Base-by-base conservation (phyloP, 2,888 invertebrate genomes). In the Dasypolia templi region DNA sequence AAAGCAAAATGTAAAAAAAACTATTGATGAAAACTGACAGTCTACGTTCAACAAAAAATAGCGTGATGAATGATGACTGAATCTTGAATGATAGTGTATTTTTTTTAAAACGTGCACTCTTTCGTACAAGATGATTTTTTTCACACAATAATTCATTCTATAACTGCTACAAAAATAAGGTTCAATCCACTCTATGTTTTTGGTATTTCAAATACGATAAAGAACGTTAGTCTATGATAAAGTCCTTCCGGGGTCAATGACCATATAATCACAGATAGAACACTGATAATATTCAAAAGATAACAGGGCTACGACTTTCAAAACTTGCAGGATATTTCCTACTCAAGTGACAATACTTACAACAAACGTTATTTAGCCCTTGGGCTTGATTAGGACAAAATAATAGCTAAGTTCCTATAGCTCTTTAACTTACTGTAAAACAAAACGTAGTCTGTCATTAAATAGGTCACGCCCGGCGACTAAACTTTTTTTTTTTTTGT, bases 171-270 rank as follows among this genome's bases (percentile, higher is more conserved):
- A 61, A 53, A 77, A 29, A 32, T 26, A 61, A 71, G 39, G 65
- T 74, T 65, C 39, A 35, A 51, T 49, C 2, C 22, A 32, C 74
- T 68, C 29, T 58, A 51, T 55, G 64, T 56, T 55, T 79, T 62
- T 69, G 63, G 79, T 65, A 26, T 74, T 42, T 17, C 56, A 79
- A 77, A 73, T 63, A 75, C n/a, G 55, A 66, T 56, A 62, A 73
- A 32, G 26, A 75, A 74, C 49, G 69, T 35, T 80, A 58, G 65
- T 79, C 62, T 75, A 62, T 65, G 77, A 32, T 72, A 80, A 85
- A 71, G 80, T 82, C 73, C 86, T 76, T 59, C 55, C 63, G 65
- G 62, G 86, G 70, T 85, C 81, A 77, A 72, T n/a, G 71, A 63
- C 81, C 77, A 55, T 11, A 7, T 19, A 39, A n/a, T 46, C 32